A percentile compares a stretch with the other conserved stretches of the same genome.
phyloP scores from a whole-genome alignment of 2,888 invertebrate species.

The Muschampia plurimacula region DNA sequence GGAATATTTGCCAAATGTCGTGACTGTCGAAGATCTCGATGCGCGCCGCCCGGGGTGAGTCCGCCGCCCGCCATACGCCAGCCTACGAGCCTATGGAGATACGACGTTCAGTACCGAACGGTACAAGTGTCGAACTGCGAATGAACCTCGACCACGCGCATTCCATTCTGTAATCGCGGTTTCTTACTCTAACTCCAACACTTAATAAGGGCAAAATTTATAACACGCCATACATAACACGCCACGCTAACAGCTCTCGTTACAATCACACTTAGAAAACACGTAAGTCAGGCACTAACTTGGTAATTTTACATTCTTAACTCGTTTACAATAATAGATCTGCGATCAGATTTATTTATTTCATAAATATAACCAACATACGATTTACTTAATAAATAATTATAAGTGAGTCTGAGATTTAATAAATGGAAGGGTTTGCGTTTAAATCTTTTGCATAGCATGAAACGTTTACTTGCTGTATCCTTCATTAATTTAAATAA shows the following conservation, averaged over 20 bases:
- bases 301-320: neutral
- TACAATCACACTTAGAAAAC: conserved; percentile 11
- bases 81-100: conserved; percentile 80
- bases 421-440: neutral
- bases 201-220: conserved; percentile 26
- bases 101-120: conserved; percentile 79
- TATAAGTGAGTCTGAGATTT: neutral
- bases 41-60: conserved; percentile 81
- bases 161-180: conserved; percentile 56
- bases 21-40: conserved; percentile 84
- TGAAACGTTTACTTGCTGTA: neutral
- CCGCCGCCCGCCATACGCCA: conserved; percentile 55
- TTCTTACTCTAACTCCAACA: conserved; percentile 49
- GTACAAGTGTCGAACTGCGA: conserved; percentile 71
- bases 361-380: neutral
- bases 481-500: neutral
- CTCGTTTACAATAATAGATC: neutral
- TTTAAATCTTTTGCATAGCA: conserved; percentile 4
- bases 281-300: neutral
- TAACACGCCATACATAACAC: conserved; percentile 21
- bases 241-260: conserved; percentile 25
- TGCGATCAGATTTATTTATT: neutral
- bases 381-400: neutral
- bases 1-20: conserved; percentile 84
- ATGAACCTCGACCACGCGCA: conserved; percentile 53